Conservation (phyloP, 2,888 invertebrate genomes). For the Hypomecis atomaria region DNA sequence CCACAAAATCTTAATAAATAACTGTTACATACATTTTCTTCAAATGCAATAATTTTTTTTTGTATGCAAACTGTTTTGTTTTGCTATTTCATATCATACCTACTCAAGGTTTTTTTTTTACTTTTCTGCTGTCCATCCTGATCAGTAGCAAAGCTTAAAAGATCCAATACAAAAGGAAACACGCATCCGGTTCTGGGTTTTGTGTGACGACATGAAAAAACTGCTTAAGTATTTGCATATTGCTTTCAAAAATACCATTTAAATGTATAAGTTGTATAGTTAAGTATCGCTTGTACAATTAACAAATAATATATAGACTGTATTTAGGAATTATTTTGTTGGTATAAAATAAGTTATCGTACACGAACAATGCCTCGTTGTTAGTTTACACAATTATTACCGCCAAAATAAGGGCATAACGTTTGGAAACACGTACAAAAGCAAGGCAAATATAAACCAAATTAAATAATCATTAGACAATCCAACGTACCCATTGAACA, state of each 20-base stretch:
- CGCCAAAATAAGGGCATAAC: constrained; percentile 25
- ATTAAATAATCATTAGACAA: constrained; percentile 69
- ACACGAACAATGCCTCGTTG: constrained; percentile 8
- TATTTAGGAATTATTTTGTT: too few species aligned
- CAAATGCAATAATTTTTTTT: not conserved
- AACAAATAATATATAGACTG: too few species aligned
- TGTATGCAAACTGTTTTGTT: not conserved
- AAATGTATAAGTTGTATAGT: too few species aligned
- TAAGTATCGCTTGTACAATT: too few species aligned
- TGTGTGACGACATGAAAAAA: constrained; percentile 48
- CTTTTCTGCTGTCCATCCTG: constrained; percentile 34
- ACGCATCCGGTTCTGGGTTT: constrained; percentile 65
- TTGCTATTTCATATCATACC: not conserved
- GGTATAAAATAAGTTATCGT: not conserved
- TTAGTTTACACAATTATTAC: constrained; percentile 8
- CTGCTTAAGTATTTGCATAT: constrained; percentile 23
- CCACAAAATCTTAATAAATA: too few species aligned
- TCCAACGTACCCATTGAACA: constrained; percentile 61
- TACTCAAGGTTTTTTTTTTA: not conserved
- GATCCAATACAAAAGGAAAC: constrained; percentile 64
- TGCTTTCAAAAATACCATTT: constrained; percentile 7
- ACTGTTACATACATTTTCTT: too few species aligned
- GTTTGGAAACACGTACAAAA: constrained; percentile 41
- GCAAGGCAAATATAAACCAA: constrained; percentile 61
- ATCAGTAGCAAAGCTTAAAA: constrained; percentile 66